phyloP scores from a whole-genome alignment of 2,797 vertebrate genomes.

The Argya squamiceps region DNA sequence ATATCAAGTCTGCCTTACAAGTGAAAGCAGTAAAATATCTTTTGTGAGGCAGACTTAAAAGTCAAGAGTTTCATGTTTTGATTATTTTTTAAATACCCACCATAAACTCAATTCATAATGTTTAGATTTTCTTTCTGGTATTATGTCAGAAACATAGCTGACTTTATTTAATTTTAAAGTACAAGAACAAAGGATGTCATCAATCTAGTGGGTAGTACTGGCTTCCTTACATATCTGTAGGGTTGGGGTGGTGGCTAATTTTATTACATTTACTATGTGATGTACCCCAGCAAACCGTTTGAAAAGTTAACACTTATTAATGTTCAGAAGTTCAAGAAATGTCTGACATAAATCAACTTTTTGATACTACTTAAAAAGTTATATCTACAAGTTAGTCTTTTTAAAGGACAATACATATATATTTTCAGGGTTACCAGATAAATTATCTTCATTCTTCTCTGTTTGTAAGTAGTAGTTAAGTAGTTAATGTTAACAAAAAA shows the following conservation, averaged over 20 bases:
- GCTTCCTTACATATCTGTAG: rapidly evolving
- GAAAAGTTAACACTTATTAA: not conserved
- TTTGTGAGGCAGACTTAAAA: not conserved
- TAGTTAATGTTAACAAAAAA: not conserved
- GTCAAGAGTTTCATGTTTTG: not conserved
- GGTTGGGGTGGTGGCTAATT: not conserved
- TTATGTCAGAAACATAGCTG: not conserved
- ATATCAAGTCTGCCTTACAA: not conserved
- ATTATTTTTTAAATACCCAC: not conserved
- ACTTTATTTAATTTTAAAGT: not conserved
- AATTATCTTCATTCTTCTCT: not conserved
- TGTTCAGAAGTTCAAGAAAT: not conserved
- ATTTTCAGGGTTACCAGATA: not conserved
- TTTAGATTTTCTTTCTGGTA: not conserved
- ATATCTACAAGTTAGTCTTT: not conserved
- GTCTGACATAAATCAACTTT: not conserved
- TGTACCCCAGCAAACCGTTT: not conserved
- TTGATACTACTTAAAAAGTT: not conserved
- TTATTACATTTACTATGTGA: not conserved
- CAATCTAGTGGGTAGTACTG: not conserved
- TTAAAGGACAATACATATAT: not conserved
- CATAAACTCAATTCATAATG: rapidly evolving
- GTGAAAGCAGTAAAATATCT: not conserved
- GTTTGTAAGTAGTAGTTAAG: not conserved
- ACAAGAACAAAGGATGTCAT: not conserved